Conservation (phyloP, 2,113 vertebrate species). For the Cephalopholis sonnerati region DNA sequence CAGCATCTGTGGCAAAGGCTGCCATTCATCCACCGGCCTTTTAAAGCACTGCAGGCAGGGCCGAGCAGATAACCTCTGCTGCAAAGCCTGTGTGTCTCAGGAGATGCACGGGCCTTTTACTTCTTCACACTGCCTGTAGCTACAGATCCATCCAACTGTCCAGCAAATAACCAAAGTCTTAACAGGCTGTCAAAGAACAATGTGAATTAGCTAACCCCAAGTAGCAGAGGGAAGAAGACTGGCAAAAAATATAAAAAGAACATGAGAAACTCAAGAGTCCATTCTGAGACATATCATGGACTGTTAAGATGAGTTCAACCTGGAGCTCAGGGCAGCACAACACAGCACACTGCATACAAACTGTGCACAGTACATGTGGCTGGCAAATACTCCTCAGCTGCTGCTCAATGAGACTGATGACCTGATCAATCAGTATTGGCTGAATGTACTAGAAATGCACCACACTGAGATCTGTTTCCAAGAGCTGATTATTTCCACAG, state of each 20-base stretch:
- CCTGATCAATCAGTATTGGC: no score
- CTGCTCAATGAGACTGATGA: neutral
- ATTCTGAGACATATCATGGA: no score
- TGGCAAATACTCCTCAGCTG: neutral
- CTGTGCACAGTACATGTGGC: neutral
- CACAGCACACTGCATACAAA: no score
- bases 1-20: slow-evolving; percentile 42
- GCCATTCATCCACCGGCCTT: slow-evolving; percentile 59
- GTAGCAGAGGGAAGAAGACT: neutral
- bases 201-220: neutral
- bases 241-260: neutral
- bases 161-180: slow-evolving; percentile 20
- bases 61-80: slow-evolving; percentile 55
- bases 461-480: no score
- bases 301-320: neutral
- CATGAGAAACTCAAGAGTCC: neutral
- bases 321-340: neutral
- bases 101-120: slow-evolving; percentile 33
- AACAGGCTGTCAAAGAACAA: slow-evolving; percentile 10
- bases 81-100: slow-evolving; percentile 24
- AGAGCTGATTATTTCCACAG: no score
- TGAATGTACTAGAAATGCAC: neutral
- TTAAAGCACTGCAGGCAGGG: slow-evolving; percentile 51
- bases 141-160: slow-evolving; percentile 39
- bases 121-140: slow-evolving; percentile 42